phyloP scores from a whole-genome alignment of 2,797 vertebrate genomes.

The Crypturellus tataupa region DNA sequence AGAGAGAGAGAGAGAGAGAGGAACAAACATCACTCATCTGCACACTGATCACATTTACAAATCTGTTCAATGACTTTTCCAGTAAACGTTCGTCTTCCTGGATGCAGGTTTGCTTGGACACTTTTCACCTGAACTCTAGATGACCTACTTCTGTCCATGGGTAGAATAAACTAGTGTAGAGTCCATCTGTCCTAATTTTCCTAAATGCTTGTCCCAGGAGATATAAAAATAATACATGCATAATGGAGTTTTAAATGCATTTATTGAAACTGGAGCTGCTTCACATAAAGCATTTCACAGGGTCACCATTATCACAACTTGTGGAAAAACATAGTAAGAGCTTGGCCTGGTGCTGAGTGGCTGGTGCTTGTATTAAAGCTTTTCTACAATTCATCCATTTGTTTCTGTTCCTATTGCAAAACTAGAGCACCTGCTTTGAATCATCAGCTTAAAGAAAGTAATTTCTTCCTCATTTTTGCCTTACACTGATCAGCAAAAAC shows the following conservation, averaged over 20 bases:
- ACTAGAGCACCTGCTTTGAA: not conserved
- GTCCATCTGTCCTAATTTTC: not conserved
- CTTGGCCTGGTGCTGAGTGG: not conserved
- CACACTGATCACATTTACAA: not conserved
- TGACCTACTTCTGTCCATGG: not conserved
- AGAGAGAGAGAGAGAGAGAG: not conserved
- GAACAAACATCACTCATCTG: not conserved
- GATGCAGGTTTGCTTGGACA: not conserved
- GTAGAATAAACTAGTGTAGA: not conserved
- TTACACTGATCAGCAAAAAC: not conserved
- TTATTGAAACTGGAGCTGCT: conserved; percentile 1
- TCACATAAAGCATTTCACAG: not conserved
- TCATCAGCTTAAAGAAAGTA: not conserved
- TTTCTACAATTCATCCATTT: conserved; percentile 13
- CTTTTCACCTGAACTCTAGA: not conserved
- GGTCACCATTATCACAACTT: not conserved
- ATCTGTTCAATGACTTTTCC: not conserved
- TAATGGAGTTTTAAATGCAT: not conserved
- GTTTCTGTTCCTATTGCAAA: not conserved
- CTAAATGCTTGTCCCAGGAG: not conserved
- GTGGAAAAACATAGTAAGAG: not conserved
- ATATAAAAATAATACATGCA: not conserved
- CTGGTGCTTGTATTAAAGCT: not conserved
- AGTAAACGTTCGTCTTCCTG: not conserved
- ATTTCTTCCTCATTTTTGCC: not conserved